phyloP scores from a whole-genome alignment of 2,113 vertebrate species.

The Scortum barcoo region DNA sequence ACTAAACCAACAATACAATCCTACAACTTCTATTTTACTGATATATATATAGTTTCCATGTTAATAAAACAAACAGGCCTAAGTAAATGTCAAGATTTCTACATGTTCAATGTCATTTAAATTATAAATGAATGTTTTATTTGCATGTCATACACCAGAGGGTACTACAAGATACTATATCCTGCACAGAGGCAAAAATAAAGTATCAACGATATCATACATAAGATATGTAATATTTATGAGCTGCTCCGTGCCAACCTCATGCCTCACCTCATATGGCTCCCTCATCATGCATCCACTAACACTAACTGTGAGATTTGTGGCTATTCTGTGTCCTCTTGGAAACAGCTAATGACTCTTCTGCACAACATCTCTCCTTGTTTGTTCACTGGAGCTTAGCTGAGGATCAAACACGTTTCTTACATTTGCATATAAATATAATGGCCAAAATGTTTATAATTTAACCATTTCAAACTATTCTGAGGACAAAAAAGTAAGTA shows the following conservation, averaged over 20 bases:
- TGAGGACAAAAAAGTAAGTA: too few relatives aligned
- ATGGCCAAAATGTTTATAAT: too few relatives aligned
- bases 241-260: background rate
- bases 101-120: background rate
- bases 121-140: background rate
- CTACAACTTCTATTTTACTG: background rate
- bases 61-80: background rate
- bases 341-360: background rate
- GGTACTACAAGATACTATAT: background rate
- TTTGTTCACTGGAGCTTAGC: background rate
- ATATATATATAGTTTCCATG: background rate
- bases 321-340: background rate
- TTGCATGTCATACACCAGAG: background rate
- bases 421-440: too few relatives aligned
- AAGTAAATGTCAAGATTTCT: background rate
- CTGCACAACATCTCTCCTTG: background rate
- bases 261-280: background rate
- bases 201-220: background rate
- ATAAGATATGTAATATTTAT: conserved; percentile 12
- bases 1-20: background rate
- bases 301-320: background rate
- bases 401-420: background rate
- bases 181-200: background rate
- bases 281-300: background rate
- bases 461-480: too few relatives aligned